Percentiles rank a stretch among this genome's conserved stretches.
Evolutionary conservation across 2,113 vertebrate species (phyloP).

Genomic region (Zeus faber): DNA sequence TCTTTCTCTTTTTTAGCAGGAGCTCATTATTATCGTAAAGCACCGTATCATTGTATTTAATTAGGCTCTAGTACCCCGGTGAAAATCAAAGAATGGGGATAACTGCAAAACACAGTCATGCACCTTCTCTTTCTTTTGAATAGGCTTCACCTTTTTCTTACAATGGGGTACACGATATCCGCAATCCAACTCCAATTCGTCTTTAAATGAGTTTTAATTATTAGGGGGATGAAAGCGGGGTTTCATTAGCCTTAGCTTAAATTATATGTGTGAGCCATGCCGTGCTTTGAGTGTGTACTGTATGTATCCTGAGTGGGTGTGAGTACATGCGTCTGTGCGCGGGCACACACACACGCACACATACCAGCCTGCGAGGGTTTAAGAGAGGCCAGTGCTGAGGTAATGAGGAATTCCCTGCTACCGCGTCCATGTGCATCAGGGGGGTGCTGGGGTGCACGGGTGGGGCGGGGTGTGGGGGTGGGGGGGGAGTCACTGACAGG

Average conservation of each 20-base stretch:
- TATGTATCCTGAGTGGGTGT: too few relatives aligned
- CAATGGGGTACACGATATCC: neutral
- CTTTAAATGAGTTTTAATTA: neutral
- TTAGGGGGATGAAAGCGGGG: too few relatives aligned
- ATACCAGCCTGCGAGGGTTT: slow-evolving; percentile 32
- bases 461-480: too few relatives aligned
- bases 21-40: slow-evolving; percentile 22
- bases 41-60: slow-evolving; percentile 20
- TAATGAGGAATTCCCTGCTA: slow-evolving; percentile 79
- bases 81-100: neutral
- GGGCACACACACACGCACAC: slow-evolving; percentile 4
- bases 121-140: neutral
- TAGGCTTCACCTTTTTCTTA: neutral
- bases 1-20: neutral
- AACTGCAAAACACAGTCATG: neutral
- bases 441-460: slow-evolving; percentile 35
- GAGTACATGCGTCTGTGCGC: too few relatives aligned
- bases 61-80: slow-evolving; percentile 4
- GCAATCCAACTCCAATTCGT: neutral
- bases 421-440: slow-evolving; percentile 52
- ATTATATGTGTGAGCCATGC: slow-evolving; percentile 13
- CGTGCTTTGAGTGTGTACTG: neutral
- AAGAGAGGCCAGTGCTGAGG: slow-evolving; percentile 64
- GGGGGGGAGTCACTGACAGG: slow-evolving; percentile 54
- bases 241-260: slow-evolving; percentile 5